Conservation (phyloP, 2,888 invertebrate genomes). For the Macrosoma leucophasiata region DNA sequence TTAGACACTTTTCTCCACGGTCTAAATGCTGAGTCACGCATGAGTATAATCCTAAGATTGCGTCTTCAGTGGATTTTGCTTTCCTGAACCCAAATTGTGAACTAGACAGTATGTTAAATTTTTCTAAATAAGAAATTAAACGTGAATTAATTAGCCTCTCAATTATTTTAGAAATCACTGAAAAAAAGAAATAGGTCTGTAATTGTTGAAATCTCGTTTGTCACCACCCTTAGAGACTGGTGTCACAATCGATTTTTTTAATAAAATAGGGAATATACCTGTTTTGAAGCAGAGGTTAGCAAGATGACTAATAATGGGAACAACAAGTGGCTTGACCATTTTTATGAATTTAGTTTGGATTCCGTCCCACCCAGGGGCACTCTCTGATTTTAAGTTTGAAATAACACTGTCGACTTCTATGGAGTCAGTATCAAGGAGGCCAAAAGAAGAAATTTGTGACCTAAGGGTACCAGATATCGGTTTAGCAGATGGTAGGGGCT, state of each 20-base stretch:
- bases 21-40: slow-evolving; percentile 3
- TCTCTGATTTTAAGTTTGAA: no score
- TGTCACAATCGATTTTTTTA: slow-evolving; percentile 3
- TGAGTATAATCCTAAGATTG: no score
- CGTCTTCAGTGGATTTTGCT: slow-evolving; percentile 9
- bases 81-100: slow-evolving; percentile 9
- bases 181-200: slow-evolving; percentile 10
- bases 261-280: neutral
- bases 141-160: slow-evolving; percentile 4
- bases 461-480: no score
- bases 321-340: no score
- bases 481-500: no score
- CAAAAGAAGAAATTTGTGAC: no score
- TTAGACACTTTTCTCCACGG: slow-evolving; percentile 2
- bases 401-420: no score
- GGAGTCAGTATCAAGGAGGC: no score
- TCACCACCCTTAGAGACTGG: slow-evolving; percentile 5
- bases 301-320: no score
- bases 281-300: neutral
- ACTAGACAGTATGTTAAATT: slow-evolving; percentile 7
- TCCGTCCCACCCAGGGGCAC: no score
- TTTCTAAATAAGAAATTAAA: slow-evolving; percentile 3
- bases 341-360: no score
- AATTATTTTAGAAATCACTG: slow-evolving; percentile 4
- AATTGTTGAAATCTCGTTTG: slow-evolving; percentile 2